These are phyloP conservation scores for Meiosimyza decipiens DNA, from an alignment of 2,888 invertebrate species.

Conservation along the genomic window DNA sequence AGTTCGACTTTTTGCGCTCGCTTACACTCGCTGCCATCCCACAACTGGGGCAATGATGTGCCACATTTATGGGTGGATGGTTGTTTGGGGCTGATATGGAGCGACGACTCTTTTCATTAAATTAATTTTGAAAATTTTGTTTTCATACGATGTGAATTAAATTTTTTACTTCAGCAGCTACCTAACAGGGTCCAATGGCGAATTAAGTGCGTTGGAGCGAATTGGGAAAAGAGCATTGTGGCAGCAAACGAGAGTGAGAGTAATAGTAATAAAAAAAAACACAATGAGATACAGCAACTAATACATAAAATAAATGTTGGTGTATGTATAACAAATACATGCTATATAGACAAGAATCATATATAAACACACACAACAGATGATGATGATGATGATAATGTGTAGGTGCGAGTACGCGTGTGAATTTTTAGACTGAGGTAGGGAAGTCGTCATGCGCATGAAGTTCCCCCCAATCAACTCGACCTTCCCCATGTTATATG, in stretches of 20 bases:
- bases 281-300: not conserved
- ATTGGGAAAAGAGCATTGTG: not conserved
- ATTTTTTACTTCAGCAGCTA: conserved; percentile 1
- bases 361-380: too few relatives aligned
- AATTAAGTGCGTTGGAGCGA: not conserved
- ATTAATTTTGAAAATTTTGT: conserved; percentile 22
- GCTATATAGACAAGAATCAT: not conserved
- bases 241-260: conserved; percentile 40
- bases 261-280: not conserved
- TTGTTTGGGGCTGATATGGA: not conserved
- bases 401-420: not conserved
- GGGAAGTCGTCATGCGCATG: conserved; percentile 35
- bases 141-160: conserved; percentile 18
- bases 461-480: conserved; percentile 12
- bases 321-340: not conserved
- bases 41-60: not conserved
- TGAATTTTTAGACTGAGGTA: not conserved
- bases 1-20: not conserved
- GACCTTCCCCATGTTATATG: not conserved
- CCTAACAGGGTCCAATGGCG: not conserved
- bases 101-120: conserved; percentile 12
- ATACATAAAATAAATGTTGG: not conserved
- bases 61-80: not conserved
- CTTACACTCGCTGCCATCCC: not conserved
- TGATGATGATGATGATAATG: not conserved